Evolutionary conservation across 2,797 vertebrate genomes (phyloP).

Genomic region (Linurgus olivaceus): DNA sequence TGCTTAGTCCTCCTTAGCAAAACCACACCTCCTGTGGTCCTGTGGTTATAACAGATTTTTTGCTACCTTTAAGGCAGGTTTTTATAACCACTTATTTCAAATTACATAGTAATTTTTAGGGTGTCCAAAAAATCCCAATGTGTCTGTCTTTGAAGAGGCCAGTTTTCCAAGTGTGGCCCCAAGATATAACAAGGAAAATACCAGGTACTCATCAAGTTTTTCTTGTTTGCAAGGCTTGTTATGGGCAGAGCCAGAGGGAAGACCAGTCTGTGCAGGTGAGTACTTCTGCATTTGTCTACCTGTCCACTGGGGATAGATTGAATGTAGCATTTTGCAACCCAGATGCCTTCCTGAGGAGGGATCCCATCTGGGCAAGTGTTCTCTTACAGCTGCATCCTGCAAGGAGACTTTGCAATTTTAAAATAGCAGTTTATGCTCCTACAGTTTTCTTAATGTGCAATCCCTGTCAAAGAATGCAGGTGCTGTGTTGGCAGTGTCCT

Average conservation of each 20-base stretch:
- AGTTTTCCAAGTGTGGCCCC: accelerated
- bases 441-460: background rate
- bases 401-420: background rate
- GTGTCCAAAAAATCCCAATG: accelerated
- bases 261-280: background rate
- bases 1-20: background rate
- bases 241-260: background rate
- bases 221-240: background rate
- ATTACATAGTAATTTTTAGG: background rate
- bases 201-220: background rate
- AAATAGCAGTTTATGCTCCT: background rate
- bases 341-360: background rate
- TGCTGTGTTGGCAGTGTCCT: background rate
- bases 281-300: background rate
- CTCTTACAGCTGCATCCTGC: background rate
- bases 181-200: background rate
- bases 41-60: background rate
- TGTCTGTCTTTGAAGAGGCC: accelerated
- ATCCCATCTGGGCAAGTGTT: background rate
- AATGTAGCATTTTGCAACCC: accelerated
- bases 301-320: background rate
- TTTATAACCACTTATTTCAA: background rate
- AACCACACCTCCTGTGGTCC: background rate
- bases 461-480: background rate
- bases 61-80: background rate